Evolutionary conservation across 2,113 vertebrate species (phyloP).

Genomic region (Chaenocephalus aceratus): DNA sequence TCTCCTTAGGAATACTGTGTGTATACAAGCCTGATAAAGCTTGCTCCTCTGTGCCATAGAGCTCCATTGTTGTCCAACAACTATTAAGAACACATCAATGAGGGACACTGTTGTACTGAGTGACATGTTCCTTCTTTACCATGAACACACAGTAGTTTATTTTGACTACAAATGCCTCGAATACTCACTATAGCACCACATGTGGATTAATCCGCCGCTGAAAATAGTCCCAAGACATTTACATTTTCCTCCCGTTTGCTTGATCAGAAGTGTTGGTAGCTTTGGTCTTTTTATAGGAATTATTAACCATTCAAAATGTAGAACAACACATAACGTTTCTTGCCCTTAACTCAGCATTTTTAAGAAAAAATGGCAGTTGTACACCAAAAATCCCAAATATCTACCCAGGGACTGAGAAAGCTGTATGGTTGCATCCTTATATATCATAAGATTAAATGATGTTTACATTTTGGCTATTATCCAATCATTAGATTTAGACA

Average conservation of each 20-base stretch:
- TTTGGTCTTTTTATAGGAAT: constrained; percentile 14
- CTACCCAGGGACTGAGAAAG: too few species aligned
- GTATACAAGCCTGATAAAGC: background rate
- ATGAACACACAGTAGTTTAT: background rate
- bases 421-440: too few species aligned
- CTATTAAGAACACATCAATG: background rate
- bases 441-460: too few species aligned
- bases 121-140: background rate
- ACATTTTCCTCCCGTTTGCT: constrained; percentile 1
- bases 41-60: background rate
- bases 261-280: too few species aligned
- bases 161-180: too few species aligned
- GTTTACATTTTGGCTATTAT: too few species aligned
- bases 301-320: background rate
- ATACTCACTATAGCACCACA: too few species aligned
- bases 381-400: too few species aligned
- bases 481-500: too few species aligned
- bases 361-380: background rate
- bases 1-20: background rate
- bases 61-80: background rate
- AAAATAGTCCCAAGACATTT: background rate
- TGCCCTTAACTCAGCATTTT: background rate
- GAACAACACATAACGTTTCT: background rate
- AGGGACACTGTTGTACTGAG: background rate
- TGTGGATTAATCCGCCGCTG: background rate